Conservation (phyloP, 2,797 vertebrate genomes). For the Cottoperca gobio region DNA sequence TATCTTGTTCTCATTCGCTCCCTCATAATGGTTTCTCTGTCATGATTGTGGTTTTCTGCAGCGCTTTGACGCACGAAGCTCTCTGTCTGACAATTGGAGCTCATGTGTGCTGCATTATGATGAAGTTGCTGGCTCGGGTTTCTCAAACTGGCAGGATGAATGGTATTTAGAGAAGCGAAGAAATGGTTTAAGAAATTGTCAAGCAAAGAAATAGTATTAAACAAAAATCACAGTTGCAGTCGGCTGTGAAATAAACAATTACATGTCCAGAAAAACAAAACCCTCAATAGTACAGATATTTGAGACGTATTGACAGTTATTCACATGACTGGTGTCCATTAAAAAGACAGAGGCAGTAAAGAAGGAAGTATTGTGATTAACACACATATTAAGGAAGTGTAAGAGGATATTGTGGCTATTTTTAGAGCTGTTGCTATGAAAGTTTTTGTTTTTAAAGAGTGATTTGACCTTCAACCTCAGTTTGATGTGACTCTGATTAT, state of each 20-base stretch:
- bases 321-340: not conserved
- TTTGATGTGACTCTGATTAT: conserved; percentile 13
- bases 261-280: not conserved
- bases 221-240: not conserved
- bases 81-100: conserved; percentile 65
- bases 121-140: conserved; percentile 58
- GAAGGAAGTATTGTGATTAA: not conserved
- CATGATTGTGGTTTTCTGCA: conserved; percentile 75
- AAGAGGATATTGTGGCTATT: conserved; percentile 15
- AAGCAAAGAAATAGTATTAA: not conserved
- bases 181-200: not conserved
- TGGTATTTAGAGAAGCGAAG: not conserved
- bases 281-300: not conserved
- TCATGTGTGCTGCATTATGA: conserved; percentile 75
- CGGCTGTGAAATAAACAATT: not conserved
- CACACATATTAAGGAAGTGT: conserved; percentile 13
- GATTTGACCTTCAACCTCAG: not conserved
- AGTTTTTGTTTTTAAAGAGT: conserved; percentile 8
- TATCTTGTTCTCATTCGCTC: conserved; percentile 62
- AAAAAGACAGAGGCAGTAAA: not conserved
- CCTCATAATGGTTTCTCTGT: conserved; percentile 73
- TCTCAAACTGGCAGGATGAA: conserved; percentile 18
- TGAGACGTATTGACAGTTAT: not conserved
- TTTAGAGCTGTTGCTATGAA: conserved; percentile 22
- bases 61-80: conserved; percentile 62